These are phyloP conservation scores for Phenganax subtilis DNA, from an alignment of 92 coral and sea anemone genomes.

Conservation along the genomic window DNA sequence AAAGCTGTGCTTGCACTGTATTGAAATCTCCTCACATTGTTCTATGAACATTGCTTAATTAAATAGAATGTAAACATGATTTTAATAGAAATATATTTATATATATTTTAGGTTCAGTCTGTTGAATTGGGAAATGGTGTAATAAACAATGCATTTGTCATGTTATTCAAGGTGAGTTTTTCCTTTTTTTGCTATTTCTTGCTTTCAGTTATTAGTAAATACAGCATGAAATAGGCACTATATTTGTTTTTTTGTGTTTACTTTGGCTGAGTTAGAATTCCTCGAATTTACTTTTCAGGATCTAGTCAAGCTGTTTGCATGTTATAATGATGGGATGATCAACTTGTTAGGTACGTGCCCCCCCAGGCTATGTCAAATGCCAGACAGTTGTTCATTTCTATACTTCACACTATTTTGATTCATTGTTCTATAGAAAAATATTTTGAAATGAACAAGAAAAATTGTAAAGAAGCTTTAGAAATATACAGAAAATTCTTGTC, in stretches of 20 bases:
- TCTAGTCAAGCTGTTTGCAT: constrained; percentile 90
- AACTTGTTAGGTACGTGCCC: constrained; percentile 74
- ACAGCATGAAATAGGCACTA: too few species aligned
- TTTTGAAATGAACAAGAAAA: constrained; percentile 96
- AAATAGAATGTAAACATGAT: too few species aligned
- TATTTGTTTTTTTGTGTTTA: neutral
- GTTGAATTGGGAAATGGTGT: constrained; percentile 90
- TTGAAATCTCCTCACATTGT: too few species aligned
- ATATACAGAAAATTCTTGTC: constrained; percentile 82
- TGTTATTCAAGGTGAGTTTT: constrained; percentile 75
- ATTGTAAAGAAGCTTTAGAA: constrained; percentile 81
- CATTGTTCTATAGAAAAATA: constrained; percentile 68
- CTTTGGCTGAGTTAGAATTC: neutral
- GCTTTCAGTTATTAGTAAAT: neutral
- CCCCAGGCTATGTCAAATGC: neutral
- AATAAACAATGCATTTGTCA: constrained; percentile 94
- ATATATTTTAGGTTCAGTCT: constrained; percentile 66
- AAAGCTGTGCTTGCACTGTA: neutral
- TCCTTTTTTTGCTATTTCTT: neutral
- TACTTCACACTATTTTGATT: neutral
- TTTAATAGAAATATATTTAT: neutral
- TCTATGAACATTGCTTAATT: too few species aligned
- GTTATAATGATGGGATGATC: constrained; percentile 97
- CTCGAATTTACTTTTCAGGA: constrained; percentile 52
- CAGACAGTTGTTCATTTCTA: neutral